phyloP scores from a whole-genome alignment of 2,113 vertebrate genomes.

The Saguinus imperator region DNA sequence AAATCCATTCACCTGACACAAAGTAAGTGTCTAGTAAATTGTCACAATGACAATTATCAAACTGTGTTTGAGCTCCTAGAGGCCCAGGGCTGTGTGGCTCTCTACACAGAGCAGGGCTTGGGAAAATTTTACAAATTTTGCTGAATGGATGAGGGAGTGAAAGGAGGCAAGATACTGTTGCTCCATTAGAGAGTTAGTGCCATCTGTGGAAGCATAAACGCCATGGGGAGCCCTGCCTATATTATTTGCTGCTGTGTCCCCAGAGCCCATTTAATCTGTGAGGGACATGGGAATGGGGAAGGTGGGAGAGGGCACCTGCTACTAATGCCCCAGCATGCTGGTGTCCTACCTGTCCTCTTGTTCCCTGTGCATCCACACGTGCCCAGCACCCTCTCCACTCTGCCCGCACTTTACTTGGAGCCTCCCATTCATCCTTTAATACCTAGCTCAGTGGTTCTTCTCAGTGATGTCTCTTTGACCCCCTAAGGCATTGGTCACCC shows the following conservation, averaged over 20 bases:
- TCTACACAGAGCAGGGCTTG: background rate
- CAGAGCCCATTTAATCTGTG: background rate
- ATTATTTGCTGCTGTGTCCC: background rate
- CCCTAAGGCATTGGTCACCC: background rate
- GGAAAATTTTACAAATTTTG: background rate
- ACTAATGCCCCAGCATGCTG: background rate
- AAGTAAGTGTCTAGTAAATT: background rate
- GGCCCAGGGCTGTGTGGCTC: background rate
- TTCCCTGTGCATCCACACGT: background rate
- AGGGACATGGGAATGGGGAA: background rate
- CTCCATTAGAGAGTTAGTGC: background rate
- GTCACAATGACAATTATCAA: background rate
- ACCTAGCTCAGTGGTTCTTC: background rate
- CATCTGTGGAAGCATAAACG: too few relatives aligned
- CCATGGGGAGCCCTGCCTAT: background rate
- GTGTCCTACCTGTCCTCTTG: background rate
- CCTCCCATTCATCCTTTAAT: rapidly evolving
- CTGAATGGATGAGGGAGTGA: background rate
- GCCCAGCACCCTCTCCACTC: background rate
- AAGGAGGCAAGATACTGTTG: background rate
- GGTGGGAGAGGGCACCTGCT: background rate
- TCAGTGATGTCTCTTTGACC: background rate
- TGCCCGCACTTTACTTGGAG: background rate
- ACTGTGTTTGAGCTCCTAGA: background rate
- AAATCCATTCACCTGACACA: background rate